Conservation (phyloP, 2,888 invertebrate genomes). For the Orthonevra nobilis region DNA sequence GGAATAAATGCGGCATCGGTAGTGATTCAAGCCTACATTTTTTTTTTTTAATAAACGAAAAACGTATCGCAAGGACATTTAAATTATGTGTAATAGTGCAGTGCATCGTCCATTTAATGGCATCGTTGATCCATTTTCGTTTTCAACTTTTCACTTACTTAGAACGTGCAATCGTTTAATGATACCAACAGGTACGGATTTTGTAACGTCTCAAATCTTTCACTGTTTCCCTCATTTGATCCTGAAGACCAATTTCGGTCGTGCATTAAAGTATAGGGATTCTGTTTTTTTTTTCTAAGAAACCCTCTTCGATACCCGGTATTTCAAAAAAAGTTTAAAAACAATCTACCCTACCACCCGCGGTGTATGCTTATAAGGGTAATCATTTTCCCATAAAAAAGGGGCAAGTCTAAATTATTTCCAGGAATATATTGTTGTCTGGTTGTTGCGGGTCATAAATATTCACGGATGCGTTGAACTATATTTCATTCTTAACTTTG, state of each 20-base stretch:
- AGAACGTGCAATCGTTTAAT: slow-evolving; percentile 85
- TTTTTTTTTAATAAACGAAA: background rate
- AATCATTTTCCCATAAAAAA: slow-evolving; percentile 84
- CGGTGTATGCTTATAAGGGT: too few species aligned
- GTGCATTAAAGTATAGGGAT: too few species aligned
- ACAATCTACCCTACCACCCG: too few species aligned
- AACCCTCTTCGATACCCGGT: too few species aligned
- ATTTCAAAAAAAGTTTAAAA: too few species aligned
- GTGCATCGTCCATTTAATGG: slow-evolving; percentile 73
- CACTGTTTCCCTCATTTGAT: too few species aligned
- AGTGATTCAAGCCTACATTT: background rate
- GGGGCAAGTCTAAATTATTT: background rate
- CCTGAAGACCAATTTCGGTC: too few species aligned
- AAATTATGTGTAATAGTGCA: slow-evolving; percentile 72
- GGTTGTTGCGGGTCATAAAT: slow-evolving; percentile 1
- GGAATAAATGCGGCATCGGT: slow-evolving; percentile 1
- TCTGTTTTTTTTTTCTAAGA: too few species aligned
- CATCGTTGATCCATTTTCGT: slow-evolving; percentile 78
- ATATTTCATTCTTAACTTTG: slow-evolving; percentile 25
- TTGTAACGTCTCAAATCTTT: too few species aligned
- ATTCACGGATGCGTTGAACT: background rate
- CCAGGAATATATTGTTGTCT: background rate
- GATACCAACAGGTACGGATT: slow-evolving; percentile 82
- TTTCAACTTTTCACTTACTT: slow-evolving; percentile 84
- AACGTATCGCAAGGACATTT: background rate